A percentile compares a stretch with the other conserved stretches of the same genome.
Conservation (phyloP, 2,797 vertebrate species). For the Sparidentex hasta region DNA sequence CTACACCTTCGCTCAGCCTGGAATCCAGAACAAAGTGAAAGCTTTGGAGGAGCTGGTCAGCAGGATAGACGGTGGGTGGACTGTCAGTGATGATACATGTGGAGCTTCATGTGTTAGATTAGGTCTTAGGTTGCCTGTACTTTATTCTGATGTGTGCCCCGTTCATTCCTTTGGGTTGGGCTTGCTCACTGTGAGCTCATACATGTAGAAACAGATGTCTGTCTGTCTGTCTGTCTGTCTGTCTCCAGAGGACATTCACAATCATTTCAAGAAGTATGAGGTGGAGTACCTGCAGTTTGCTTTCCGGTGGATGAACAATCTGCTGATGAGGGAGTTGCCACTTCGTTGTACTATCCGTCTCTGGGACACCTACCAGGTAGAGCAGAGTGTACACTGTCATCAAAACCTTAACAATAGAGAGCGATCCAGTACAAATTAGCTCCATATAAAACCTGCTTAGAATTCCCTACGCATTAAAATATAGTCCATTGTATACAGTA, state of each 20-base stretch:
- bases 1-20: slow-evolving; percentile 98
- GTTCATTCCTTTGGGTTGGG: background rate
- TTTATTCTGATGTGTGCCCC: background rate
- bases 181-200: background rate
- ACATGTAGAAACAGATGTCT: background rate
- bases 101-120: background rate
- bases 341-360: slow-evolving; percentile 97
- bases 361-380: slow-evolving; percentile 99
- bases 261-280: slow-evolving; percentile 94
- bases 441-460: background rate
- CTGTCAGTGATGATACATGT: background rate
- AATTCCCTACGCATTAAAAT: background rate
- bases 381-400: background rate
- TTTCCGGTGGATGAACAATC: slow-evolving; percentile 99
- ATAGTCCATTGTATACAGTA: background rate
- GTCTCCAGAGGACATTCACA: slow-evolving; percentile 93
- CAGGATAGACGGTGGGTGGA: slow-evolving; percentile 93
- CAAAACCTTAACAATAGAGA: background rate
- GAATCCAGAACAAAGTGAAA: slow-evolving; percentile 98
- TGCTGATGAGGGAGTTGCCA: slow-evolving; percentile 97
- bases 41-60: slow-evolving; percentile 97
- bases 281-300: slow-evolving; percentile 99
- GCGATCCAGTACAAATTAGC: background rate
- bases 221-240: background rate
- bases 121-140: background rate